phyloP scores from a whole-genome alignment of 2,113 vertebrate genomes.

The Percina caprodes region DNA sequence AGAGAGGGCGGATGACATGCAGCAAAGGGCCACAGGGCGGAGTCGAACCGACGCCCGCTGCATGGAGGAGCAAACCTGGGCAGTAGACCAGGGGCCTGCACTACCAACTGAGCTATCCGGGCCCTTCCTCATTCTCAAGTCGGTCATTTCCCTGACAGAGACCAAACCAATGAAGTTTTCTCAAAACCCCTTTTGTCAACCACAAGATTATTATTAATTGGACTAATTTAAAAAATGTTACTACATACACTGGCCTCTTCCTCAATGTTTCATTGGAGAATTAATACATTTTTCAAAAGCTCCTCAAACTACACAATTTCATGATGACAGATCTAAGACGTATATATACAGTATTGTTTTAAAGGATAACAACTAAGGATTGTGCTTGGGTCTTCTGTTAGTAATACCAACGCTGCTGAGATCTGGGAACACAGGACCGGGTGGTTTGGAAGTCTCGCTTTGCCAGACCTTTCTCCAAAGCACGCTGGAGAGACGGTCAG shows the following conservation, averaged over 20 bases:
- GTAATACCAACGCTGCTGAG: background rate
- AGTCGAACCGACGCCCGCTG: no score
- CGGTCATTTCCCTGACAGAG: constrained; percentile 22
- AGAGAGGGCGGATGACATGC: no score
- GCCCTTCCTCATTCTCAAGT: constrained; percentile 15
- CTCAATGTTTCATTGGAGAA: constrained; percentile 37
- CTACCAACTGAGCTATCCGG: no score
- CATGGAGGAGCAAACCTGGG: no score
- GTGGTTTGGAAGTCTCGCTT: background rate
- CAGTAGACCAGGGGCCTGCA: no score
- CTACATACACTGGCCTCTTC: constrained; percentile 5
- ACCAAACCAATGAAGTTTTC: constrained; percentile 53
- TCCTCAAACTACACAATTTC: background rate
- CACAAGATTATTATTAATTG: constrained; percentile 32
- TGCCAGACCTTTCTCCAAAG: no score
- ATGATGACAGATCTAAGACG: background rate
- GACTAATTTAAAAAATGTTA: constrained; percentile 29
- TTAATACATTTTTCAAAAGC: background rate
- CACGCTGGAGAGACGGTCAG: no score
- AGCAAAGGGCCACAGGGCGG: no score
- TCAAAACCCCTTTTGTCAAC: constrained; percentile 25
- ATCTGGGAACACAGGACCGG: background rate
- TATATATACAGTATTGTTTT: constrained; percentile 3
- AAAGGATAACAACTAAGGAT: background rate
- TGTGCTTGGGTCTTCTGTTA: background rate